These are phyloP conservation scores for Carassius gibelio DNA, from an alignment of 2,113 vertebrate genomes.

Conservation along the genomic window DNA sequence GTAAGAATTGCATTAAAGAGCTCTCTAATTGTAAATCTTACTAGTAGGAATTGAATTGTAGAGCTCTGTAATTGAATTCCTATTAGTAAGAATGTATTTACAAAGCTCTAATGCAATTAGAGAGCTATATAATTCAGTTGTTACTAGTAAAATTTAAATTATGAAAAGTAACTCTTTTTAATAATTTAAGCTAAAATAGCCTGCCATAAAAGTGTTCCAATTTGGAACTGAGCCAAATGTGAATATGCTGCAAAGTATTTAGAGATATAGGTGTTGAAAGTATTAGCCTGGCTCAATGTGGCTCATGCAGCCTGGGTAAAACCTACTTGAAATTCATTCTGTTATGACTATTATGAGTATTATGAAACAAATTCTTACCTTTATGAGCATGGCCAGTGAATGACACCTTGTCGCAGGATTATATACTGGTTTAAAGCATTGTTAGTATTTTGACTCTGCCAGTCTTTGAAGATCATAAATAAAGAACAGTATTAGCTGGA, in stretches of 20 bases:
- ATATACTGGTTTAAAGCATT: constrained; percentile 4
- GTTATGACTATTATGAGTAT: not conserved
- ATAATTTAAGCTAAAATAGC: too few relatives aligned
- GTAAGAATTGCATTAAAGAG: too few relatives aligned
- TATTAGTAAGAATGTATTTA: too few relatives aligned
- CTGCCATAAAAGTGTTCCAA: not conserved
- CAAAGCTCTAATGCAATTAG: too few relatives aligned
- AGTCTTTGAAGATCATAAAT: not conserved
- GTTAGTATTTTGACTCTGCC: not conserved
- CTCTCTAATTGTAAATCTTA: too few relatives aligned
- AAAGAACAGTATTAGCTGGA: constrained; percentile 29
- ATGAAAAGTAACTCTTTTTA: too few relatives aligned
- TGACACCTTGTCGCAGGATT: constrained; percentile 30
- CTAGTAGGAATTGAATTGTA: too few relatives aligned
- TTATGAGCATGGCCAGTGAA: constrained; percentile 22
- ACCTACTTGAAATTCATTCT: constrained; percentile 31
- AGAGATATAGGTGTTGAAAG: not conserved
- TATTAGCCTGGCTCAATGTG: constrained; percentile 13
- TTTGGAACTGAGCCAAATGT: not conserved
- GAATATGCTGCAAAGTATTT: constrained; percentile 18
- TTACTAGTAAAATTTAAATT: too few relatives aligned
- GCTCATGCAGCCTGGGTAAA: not conserved
- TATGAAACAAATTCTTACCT: not conserved
- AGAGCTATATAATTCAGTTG: too few relatives aligned
- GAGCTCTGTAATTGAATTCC: too few relatives aligned